Conservation (phyloP, 2,888 invertebrate species). For the Thelaira solivaga region DNA sequence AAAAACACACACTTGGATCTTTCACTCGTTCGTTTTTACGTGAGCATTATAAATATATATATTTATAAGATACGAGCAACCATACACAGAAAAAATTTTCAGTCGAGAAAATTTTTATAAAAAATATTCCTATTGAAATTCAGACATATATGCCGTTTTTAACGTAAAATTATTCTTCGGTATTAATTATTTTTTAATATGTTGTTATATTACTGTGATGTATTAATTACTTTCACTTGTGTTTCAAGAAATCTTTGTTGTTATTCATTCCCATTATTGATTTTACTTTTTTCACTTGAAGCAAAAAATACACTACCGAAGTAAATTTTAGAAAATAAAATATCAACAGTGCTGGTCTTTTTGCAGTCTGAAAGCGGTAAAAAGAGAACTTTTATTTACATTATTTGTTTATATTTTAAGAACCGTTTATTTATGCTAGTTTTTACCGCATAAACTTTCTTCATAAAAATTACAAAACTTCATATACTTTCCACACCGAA, state of each 20-base stretch:
- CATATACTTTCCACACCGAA: constrained; percentile 61
- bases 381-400: background rate
- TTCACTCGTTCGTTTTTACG: constrained; percentile 52
- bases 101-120: constrained; percentile 59
- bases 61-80: constrained; percentile 51
- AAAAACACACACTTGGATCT: constrained; percentile 47
- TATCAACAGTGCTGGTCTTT: constrained; percentile 4
- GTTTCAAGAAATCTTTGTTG: constrained; percentile 2
- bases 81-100: constrained; percentile 50
- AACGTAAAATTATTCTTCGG: no score
- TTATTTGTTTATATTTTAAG: background rate
- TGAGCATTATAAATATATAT: constrained; percentile 57
- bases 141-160: no score
- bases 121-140: constrained; percentile 61
- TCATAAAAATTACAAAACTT: constrained; percentile 56
- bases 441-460: constrained; percentile 50
- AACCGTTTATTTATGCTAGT: constrained; percentile 2
- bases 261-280: constrained; percentile 44
- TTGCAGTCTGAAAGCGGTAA: background rate
- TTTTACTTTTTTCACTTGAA: constrained; percentile 44
- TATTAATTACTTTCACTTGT: background rate
- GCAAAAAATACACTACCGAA: constrained; percentile 21
- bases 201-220: constrained; percentile 51
- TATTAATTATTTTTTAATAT: no score
- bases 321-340: background rate